Percentiles rank a stretch among this genome's conserved stretches.
Evolutionary conservation across 2,113 vertebrate genomes (phyloP).

Genomic region (Rhineura floridana): DNA sequence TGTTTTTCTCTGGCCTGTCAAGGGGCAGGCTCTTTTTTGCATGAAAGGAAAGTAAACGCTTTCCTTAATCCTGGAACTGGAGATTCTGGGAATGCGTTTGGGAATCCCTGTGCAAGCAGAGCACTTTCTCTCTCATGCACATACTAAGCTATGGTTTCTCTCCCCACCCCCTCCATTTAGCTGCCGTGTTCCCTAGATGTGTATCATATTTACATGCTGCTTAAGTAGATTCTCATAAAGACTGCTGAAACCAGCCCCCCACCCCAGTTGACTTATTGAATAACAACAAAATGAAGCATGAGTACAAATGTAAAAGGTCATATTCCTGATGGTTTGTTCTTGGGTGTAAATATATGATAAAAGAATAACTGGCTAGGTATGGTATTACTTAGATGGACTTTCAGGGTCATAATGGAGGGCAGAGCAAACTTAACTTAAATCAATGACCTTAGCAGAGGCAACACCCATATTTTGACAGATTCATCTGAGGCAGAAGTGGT

Average conservation of each 20-base stretch:
- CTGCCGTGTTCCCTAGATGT: neutral
- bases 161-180: neutral
- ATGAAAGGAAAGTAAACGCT: neutral
- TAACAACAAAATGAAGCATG: neutral
- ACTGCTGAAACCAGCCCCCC: neutral
- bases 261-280: neutral
- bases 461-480: neutral
- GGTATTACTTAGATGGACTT: neutral
- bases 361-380: neutral
- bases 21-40: neutral
- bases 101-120: neutral
- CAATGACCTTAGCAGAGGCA: neutral
- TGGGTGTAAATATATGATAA: neutral
- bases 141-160: neutral
- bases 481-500: neutral
- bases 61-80: neutral
- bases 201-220: neutral
- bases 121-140: neutral
- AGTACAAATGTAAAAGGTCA: no score
- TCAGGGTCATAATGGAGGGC: neutral
- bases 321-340: neutral
- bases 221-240: neutral
- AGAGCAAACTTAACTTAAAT: neutral
- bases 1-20: neutral
- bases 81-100: neutral